Percentiles rank a stretch among this genome's conserved stretches.
Evolutionary conservation across 2,113 vertebrate genomes (phyloP).

Genomic region (Psilopogon haemacephalus): DNA sequence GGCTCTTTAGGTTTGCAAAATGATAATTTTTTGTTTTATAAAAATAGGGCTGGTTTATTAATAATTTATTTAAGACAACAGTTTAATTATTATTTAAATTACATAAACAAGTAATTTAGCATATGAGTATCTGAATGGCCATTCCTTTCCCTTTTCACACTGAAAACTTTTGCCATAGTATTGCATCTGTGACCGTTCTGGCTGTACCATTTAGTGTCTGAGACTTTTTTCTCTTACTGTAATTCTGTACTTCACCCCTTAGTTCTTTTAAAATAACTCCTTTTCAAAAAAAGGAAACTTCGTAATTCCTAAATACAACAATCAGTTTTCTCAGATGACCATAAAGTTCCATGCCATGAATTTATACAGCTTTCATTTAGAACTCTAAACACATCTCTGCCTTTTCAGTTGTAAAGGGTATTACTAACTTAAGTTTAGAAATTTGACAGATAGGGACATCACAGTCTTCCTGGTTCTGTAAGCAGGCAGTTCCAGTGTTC

Average conservation of each 20-base stretch:
- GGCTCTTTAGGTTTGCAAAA: background rate
- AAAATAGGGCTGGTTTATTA: background rate
- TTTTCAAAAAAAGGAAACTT: background rate
- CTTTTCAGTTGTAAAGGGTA: background rate
- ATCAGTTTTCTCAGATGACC: background rate
- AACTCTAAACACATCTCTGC: background rate
- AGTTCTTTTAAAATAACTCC: background rate
- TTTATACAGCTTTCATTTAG: background rate
- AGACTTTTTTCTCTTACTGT: background rate
- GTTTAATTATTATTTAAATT: background rate
- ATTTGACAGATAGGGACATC: background rate
- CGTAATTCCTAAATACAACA: background rate
- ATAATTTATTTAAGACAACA: background rate
- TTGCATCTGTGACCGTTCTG: background rate
- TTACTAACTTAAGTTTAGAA: background rate
- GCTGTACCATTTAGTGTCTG: background rate
- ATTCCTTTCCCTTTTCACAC: background rate
- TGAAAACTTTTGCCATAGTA: background rate
- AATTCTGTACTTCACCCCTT: background rate
- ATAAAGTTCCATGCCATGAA: background rate
- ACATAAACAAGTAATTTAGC: background rate
- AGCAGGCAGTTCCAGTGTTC: constrained; percentile 46
- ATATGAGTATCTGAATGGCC: background rate
- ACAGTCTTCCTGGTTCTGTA: constrained; percentile 12
- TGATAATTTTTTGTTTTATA: background rate